Percentiles rank a stretch among this genome's conserved stretches.
Conservation (phyloP, 2,113 vertebrate genomes). For the Capreolus pygargus region DNA sequence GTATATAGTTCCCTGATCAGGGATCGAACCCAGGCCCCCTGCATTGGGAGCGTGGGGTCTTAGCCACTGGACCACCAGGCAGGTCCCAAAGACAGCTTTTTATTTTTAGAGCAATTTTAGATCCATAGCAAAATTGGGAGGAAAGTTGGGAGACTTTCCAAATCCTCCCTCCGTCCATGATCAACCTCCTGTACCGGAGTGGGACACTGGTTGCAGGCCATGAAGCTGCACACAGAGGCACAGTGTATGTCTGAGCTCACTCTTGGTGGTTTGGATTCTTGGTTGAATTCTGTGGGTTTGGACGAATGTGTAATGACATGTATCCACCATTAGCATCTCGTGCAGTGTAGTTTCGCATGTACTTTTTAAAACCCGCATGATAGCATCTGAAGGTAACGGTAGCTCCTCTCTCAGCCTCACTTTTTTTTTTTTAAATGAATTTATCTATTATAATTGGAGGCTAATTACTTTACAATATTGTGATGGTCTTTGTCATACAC, state of each 20-base stretch:
- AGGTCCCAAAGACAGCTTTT: neutral
- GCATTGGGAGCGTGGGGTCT: neutral
- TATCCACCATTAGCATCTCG: rapidly evolving
- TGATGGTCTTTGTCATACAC: neutral
- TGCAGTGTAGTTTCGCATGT: rapidly evolving
- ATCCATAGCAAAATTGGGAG: neutral
- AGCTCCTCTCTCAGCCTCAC: neutral
- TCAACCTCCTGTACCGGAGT: neutral
- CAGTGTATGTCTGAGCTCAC: rapidly evolving
- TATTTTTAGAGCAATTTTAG: neutral
- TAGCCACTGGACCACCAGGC: neutral
- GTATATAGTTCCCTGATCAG: neutral
- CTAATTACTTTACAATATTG: neutral
- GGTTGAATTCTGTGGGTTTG: neutral
- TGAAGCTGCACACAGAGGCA: rapidly evolving
- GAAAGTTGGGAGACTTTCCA: neutral
- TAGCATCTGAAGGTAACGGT: neutral
- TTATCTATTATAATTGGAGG: neutral
- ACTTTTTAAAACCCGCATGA: neutral
- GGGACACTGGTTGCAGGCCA: rapidly evolving
- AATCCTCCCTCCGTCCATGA: rapidly evolving
- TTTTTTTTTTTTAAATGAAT: neutral
- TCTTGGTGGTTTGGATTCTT: neutral
- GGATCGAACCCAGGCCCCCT: neutral
- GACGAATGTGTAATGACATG: rapidly evolving